A percentile compares a stretch with the other conserved stretches of the same genome.
Evolutionary conservation across 2,888 invertebrate genomes (phyloP).

Genomic region (Mesoligia furuncula): DNA sequence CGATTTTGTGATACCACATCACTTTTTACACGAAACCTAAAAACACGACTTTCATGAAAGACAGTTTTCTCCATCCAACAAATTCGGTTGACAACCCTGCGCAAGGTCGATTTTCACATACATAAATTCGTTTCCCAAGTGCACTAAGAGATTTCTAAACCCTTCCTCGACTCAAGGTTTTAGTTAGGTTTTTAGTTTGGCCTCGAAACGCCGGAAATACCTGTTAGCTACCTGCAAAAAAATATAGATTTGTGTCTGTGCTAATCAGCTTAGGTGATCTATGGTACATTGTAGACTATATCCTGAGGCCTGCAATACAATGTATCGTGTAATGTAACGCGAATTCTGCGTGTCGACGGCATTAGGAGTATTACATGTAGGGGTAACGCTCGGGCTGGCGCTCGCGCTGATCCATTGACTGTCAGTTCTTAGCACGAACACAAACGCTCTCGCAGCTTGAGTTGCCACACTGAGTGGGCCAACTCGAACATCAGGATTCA

Average conservation of each 20-base stretch:
- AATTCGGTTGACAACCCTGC: slow-evolving; percentile 48
- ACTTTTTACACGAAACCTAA: background rate
- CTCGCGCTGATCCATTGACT: background rate
- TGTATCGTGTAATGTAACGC: background rate
- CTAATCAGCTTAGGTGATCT: slow-evolving; percentile 16
- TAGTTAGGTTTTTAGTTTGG: slow-evolving; percentile 36
- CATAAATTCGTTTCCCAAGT: slow-evolving; percentile 55
- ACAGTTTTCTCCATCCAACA: background rate
- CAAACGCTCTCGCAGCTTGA: background rate
- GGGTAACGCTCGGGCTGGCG: too few species aligned
- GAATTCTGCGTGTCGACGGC: background rate
- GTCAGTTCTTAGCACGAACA: background rate
- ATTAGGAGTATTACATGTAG: background rate
- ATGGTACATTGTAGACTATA: background rate
- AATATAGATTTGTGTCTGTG: slow-evolving; percentile 21
- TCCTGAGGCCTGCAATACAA: background rate
- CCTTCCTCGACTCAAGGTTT: slow-evolving; percentile 62
- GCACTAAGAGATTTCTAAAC: slow-evolving; percentile 64
- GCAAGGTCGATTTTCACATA: slow-evolving; percentile 57
- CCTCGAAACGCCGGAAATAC: slow-evolving; percentile 47
- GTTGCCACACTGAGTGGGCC: background rate
- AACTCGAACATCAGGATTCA: background rate
- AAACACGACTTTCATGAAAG: background rate
- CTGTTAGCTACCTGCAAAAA: slow-evolving; percentile 12
- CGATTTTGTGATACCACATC: background rate